These are phyloP conservation scores for Gobius niger DNA, from an alignment of 2,113 vertebrate species.

Conservation along the genomic window DNA sequence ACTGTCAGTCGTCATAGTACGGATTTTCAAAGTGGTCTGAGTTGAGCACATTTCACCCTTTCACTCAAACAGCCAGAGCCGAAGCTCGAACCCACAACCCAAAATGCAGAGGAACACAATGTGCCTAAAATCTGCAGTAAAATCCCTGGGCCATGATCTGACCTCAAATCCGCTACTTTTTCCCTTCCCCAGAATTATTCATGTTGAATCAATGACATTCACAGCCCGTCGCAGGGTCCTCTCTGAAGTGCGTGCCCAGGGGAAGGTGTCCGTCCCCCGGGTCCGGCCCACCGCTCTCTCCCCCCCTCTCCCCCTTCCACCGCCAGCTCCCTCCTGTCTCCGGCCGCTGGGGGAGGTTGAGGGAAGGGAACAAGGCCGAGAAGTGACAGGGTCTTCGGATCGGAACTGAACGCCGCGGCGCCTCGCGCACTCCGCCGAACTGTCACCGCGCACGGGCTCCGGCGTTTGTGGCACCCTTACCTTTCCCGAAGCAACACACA, in stretches of 20 bases:
- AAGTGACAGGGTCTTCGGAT: constrained; percentile 78
- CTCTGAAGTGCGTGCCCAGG: constrained; percentile 45
- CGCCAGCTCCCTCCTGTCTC: constrained; percentile 20
- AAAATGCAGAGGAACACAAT: background rate
- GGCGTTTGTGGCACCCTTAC: background rate
- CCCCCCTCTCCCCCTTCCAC: constrained; percentile 4
- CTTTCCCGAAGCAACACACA: background rate
- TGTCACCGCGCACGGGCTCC: constrained; percentile 56
- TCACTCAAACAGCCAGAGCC: too few relatives aligned
- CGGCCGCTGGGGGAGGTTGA: constrained; percentile 52
- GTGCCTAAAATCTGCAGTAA: too few relatives aligned
- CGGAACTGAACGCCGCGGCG: constrained; percentile 62
- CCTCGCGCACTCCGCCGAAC: constrained; percentile 49
- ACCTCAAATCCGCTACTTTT: background rate
- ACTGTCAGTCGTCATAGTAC: too few relatives aligned
- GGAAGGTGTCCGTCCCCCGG: constrained; percentile 42
- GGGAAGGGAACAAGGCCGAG: constrained; percentile 73
- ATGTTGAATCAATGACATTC: constrained; percentile 21
- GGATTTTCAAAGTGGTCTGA: too few relatives aligned
- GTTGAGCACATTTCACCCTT: too few relatives aligned
- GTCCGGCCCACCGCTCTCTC: constrained; percentile 44
- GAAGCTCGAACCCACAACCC: background rate
- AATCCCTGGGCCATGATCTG: too few relatives aligned
- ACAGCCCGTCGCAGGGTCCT: constrained; percentile 33
- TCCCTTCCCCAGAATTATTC: constrained; percentile 2